Conservation (phyloP, 2,113 vertebrate species). For the Aldabrachelys gigantea region DNA sequence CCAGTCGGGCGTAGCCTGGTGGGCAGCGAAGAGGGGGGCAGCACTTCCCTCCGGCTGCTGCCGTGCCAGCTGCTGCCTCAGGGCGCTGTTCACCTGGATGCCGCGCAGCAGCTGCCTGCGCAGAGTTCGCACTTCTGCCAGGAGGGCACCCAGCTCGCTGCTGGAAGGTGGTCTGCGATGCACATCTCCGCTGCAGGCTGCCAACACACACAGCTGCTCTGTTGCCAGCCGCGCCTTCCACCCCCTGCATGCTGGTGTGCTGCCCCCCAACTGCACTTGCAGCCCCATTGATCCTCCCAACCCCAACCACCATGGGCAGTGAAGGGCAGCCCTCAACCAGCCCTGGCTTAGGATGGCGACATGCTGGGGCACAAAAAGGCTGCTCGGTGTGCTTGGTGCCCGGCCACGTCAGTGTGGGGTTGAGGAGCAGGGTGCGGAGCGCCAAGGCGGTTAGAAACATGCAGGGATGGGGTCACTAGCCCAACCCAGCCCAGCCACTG, state of each 20-base stretch:
- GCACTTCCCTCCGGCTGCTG: conserved; percentile 50
- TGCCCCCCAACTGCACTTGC: not conserved
- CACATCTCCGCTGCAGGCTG: conserved; percentile 69
- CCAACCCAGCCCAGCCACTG: no score
- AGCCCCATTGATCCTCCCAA: not conserved
- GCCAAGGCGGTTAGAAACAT: no score
- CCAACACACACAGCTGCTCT: not conserved
- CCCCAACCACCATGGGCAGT: not conserved
- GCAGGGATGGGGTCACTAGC: no score
- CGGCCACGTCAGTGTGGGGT: not conserved
- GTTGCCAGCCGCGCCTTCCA: no score
- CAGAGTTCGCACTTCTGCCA: conserved; percentile 84
- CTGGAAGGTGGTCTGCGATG: conserved; percentile 43
- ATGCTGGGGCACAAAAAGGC: not conserved
- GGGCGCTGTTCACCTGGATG: conserved; percentile 84
- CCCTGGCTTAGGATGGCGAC: not conserved
- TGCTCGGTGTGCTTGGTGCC: not conserved
- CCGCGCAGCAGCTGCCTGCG: conserved; percentile 83
- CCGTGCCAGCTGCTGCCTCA: conserved; percentile 81
- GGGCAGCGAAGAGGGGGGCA: conserved; percentile 70
- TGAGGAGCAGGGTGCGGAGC: not conserved
- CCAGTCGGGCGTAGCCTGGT: conserved; percentile 70
- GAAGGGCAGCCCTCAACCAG: not conserved
- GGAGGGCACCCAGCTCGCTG: conserved; percentile 76
- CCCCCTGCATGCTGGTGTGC: not conserved